Evolutionary conservation across 1,140 invertebrate species (phyloP).

Genomic region (Panagrolaimus sp.): DNA sequence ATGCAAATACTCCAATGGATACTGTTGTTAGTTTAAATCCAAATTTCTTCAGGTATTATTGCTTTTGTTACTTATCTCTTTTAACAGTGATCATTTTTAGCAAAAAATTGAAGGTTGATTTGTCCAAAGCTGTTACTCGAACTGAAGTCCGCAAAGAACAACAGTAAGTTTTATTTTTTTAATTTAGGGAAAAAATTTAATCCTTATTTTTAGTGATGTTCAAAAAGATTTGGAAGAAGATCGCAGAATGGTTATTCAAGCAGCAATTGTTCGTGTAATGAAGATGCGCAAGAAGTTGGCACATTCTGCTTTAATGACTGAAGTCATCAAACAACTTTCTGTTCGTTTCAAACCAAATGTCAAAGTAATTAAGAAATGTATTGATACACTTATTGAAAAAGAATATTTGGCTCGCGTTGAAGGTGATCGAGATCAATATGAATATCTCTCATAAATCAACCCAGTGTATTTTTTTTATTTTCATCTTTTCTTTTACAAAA

Average conservation of each 20-base stretch:
- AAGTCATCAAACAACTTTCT: slow-evolving; percentile 89
- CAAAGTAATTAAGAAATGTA: slow-evolving; percentile 96
- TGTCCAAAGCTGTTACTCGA: slow-evolving; percentile 89
- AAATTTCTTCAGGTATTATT: neutral
- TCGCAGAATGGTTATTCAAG: slow-evolving; percentile 90
- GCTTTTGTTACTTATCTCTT: neutral
- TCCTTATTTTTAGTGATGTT: neutral
- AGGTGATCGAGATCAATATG: slow-evolving; percentile 90
- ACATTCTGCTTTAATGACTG: slow-evolving; percentile 90
- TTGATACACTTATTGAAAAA: slow-evolving; percentile 98
- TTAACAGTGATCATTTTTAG: slow-evolving; percentile 61
- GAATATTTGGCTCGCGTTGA: slow-evolving; percentile 85
- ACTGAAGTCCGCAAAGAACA: slow-evolving; percentile 79
- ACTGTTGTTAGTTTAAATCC: slow-evolving; percentile 68
- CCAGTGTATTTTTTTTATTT: neutral
- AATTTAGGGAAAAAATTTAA: too few species aligned
- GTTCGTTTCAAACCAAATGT: slow-evolving; percentile 92
- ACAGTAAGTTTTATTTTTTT: slow-evolving; percentile 92
- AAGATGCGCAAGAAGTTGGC: slow-evolving; percentile 93
- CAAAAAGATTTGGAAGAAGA: slow-evolving; percentile 76
- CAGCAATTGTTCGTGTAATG: slow-evolving; percentile 97
- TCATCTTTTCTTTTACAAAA: neutral
- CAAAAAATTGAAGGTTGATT: slow-evolving; percentile 94
- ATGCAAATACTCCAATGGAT: slow-evolving; percentile 63
- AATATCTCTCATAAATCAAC: slow-evolving; percentile 61